These are phyloP conservation scores for Panagrolaimus sp. DNA, from an alignment of 1,140 invertebrate genomes.

Conservation along the genomic window DNA sequence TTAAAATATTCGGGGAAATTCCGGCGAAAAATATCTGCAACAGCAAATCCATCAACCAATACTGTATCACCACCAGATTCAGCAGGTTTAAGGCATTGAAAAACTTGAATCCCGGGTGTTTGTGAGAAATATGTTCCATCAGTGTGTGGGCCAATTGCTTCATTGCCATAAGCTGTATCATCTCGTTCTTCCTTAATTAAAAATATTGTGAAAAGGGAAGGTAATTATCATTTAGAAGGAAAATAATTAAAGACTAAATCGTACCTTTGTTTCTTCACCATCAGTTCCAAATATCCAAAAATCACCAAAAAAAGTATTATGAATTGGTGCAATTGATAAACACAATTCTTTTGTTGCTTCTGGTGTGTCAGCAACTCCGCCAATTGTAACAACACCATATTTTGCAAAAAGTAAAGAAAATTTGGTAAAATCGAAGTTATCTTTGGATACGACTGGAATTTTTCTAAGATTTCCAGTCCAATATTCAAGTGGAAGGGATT, in stretches of 20 bases:
- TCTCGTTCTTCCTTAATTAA: constrained; percentile 57
- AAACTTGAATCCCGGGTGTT: constrained; percentile 68
- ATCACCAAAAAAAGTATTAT: constrained; percentile 50
- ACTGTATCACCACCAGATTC: constrained; percentile 68
- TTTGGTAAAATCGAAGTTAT: constrained; percentile 32
- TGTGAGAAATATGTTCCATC: constrained; percentile 72
- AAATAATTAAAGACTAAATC: background rate
- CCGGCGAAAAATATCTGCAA: constrained; percentile 64
- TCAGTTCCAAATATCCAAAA: constrained; percentile 51
- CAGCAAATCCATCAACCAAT: constrained; percentile 69
- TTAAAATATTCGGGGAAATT: constrained; percentile 64
- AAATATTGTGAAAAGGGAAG: background rate
- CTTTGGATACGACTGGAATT: constrained; percentile 26
- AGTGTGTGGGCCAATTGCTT: constrained; percentile 64
- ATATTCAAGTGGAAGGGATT: constrained; percentile 4
- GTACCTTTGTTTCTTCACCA: constrained; percentile 24
- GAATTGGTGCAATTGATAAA: constrained; percentile 42
- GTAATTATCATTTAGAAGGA: background rate
- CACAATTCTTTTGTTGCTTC: constrained; percentile 48
- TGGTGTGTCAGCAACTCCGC: constrained; percentile 42
- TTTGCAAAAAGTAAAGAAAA: constrained; percentile 37
- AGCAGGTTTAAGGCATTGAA: constrained; percentile 68
- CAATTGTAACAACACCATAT: constrained; percentile 47
- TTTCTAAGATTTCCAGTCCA: constrained; percentile 16
- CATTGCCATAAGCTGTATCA: constrained; percentile 69